phyloP scores from a whole-genome alignment of 1,140 invertebrate genomes.

The Polypedilum pembai region DNA sequence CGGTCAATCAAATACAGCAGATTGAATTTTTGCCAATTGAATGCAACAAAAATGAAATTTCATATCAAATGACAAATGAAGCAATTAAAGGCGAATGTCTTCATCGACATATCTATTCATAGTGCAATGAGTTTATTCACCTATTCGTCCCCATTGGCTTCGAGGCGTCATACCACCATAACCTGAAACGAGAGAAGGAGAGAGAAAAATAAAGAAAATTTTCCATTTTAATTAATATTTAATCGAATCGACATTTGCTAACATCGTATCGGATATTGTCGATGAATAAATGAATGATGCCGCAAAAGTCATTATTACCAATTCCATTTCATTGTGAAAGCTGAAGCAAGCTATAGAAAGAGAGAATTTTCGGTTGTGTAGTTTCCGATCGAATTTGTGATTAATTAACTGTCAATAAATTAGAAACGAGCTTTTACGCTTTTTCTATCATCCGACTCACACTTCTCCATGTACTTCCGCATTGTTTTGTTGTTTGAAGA shows the following conservation, averaged over 20 bases:
- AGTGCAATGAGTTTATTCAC: slow-evolving; percentile 38
- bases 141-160: slow-evolving; percentile 72
- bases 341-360: neutral
- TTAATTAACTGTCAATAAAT: slow-evolving; percentile 19
- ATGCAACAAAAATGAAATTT: no score
- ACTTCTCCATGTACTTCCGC: neutral
- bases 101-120: neutral
- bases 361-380: neutral
- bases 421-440: neutral
- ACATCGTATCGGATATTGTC: neutral
- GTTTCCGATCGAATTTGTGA: neutral
- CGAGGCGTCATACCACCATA: slow-evolving; percentile 87
- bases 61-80: no score
- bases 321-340: neutral
- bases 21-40: no score
- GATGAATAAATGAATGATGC: neutral
- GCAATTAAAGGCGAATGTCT: neutral
- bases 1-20: no score
- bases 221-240: slow-evolving; percentile 27
- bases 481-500: neutral
- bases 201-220: neutral
- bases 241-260: neutral
- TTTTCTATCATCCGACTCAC: neutral
- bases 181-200: slow-evolving; percentile 52
- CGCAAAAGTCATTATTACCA: slow-evolving; percentile 18